Evolutionary conservation across 2,888 invertebrate species (phyloP), one percentile per base, ranked within the genome.

Genomic region (Pegoplata infirma): DNA sequence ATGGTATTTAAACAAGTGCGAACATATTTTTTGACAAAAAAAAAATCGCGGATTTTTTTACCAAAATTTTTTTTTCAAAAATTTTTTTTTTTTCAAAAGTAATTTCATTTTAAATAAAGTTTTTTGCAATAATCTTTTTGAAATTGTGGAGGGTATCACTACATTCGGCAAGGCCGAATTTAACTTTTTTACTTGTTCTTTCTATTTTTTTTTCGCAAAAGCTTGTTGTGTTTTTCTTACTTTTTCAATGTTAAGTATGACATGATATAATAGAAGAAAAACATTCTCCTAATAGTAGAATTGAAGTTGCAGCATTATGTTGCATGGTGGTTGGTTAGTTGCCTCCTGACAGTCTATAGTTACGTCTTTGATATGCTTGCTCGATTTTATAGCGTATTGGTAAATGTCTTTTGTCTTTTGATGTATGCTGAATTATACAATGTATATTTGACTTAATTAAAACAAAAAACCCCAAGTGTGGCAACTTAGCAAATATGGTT

Each of bases 381-480:
- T n/a, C 12, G 36, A 32, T 32, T 40, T 40, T 40, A 40, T 40
- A 40, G 12, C n/a, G 8, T 32, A 10, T 32, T 40, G 4, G n/a
- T n/a, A 40, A 40, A 40, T 40, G 21, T 19, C n/a, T 21, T 51
- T 55, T 23, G 51, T 21, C 51, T n/a, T 17, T 7, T 68, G 19
- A 16, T 10, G 6, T 17, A 10, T 68, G 19, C 21, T 10, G 6
- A 36, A 25, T 10, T 23, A 63, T 40, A 75, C 47, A 32, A 32
- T 75, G 75, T 67, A 67, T 76, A 67, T 67, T 79, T 79, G 67
- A 63, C 71, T 75, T 79, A 75, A 79, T 75, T 79, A 76, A 75
- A 72, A 67, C 75, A 76, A 32, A 71, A 63, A 53, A n/a, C n/a
- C 55, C 75, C 79, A 67, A 79, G 67, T 79, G 75, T 72, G 67